These are phyloP conservation scores for Caenorhabditis afra DNA, from an alignment of 2,888 invertebrate species.

Conservation along the genomic window DNA sequence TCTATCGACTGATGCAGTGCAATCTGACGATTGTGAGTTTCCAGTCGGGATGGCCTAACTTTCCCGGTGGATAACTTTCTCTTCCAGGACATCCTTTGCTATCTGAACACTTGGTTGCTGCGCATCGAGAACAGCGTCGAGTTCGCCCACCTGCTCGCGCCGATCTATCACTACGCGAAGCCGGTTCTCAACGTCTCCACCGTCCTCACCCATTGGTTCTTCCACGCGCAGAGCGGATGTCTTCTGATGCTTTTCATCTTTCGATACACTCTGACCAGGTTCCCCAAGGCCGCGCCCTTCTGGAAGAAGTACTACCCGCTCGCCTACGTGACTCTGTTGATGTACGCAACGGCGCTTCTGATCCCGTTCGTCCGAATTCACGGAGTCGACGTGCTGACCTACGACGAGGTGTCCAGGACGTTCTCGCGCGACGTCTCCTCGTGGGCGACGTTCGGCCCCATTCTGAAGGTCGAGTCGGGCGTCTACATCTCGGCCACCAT, in stretches of 20 bases:
- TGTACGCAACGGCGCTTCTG: not conserved
- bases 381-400: not conserved
- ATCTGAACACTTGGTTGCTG: not conserved
- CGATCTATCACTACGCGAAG: not conserved
- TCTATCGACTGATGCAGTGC: too few relatives aligned
- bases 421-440: too few relatives aligned
- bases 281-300: not conserved
- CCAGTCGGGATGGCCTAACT: too few relatives aligned
- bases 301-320: not conserved
- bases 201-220: not conserved
- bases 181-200: not conserved
- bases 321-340: not conserved
- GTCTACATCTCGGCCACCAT: too few relatives aligned
- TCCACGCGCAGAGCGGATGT: slow-evolving; percentile 1
- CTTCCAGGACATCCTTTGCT: not conserved
- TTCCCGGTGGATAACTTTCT: too few relatives aligned
- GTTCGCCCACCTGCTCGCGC: not conserved
- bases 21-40: too few relatives aligned
- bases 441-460: too few relatives aligned
- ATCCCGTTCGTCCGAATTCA: not conserved
- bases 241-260: not conserved
- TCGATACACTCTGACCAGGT: not conserved
- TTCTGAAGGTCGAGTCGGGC: too few relatives aligned
- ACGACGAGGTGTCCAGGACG: not conserved
- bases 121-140: not conserved